A percentile compares a stretch with the other conserved stretches of the same genome.
phyloP scores from a whole-genome alignment of 2,113 vertebrate species.

The Pipa parva region DNA sequence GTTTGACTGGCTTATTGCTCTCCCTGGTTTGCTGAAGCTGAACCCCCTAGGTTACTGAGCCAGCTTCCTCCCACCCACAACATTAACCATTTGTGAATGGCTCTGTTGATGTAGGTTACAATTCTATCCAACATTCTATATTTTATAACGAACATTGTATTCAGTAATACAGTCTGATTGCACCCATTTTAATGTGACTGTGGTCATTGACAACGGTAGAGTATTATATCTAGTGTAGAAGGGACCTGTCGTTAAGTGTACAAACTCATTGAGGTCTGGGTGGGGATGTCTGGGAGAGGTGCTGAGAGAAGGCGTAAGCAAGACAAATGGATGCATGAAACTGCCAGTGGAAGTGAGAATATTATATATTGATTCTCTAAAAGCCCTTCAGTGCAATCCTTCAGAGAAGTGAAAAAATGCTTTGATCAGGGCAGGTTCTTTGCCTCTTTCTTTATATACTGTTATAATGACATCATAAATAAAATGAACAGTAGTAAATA shows the following conservation, averaged over 20 bases:
- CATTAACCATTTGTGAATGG: no score
- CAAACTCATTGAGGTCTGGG: neutral
- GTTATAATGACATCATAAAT: neutral
- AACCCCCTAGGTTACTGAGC: no score
- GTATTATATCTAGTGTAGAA: no score
- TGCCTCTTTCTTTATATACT: neutral
- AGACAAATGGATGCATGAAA: conserved; percentile 21
- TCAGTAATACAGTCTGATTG: no score
- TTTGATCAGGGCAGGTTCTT: neutral
- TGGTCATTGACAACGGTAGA: no score
- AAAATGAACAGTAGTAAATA: neutral
- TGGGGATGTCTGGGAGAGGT: neutral
- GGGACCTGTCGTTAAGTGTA: neutral
- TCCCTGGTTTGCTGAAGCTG: no score
- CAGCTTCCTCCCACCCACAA: no score
- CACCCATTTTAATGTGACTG: no score
- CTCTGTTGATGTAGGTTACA: no score
- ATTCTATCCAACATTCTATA: no score
- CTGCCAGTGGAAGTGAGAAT: conserved; percentile 12
- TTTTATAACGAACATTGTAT: no score
- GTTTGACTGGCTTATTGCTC: no score
- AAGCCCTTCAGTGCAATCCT: neutral
- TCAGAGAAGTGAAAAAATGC: conserved; percentile 7
- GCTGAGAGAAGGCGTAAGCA: conserved; percentile 8
- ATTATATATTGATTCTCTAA: conserved; percentile 37